These are phyloP conservation scores for Tetragonula clypearis DNA, from an alignment of 1,140 invertebrate genomes.

Conservation along the genomic window DNA sequence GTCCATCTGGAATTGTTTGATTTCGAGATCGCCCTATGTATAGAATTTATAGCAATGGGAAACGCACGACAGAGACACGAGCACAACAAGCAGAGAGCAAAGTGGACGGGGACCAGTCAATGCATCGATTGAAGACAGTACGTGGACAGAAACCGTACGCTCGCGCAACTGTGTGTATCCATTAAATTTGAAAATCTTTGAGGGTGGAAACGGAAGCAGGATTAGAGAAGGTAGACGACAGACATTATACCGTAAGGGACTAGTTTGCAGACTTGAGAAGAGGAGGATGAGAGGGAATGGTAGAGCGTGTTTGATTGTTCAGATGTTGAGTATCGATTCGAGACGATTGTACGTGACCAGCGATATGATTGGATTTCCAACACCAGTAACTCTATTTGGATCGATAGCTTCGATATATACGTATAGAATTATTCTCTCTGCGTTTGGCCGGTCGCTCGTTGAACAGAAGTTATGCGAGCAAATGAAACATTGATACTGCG, in stretches of 20 bases:
- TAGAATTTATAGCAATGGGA: background rate
- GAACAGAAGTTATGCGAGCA: background rate
- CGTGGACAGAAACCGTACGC: background rate
- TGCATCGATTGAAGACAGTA: background rate
- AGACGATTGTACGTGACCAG: slow-evolving; percentile 56
- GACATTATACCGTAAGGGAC: slow-evolving; percentile 27
- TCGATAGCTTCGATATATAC: slow-evolving; percentile 48
- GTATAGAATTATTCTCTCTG: slow-evolving; percentile 35
- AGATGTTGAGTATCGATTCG: slow-evolving; percentile 67
- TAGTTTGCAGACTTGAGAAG: slow-evolving; percentile 32
- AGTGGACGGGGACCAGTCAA: background rate
- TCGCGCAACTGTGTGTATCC: no score
- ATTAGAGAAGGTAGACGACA: background rate
- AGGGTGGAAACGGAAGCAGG: background rate
- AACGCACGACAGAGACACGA: background rate
- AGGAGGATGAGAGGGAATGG: slow-evolving; percentile 45
- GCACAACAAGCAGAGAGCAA: no score
- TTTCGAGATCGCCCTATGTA: background rate
- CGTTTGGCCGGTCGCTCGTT: background rate
- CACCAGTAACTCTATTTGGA: slow-evolving; percentile 57
- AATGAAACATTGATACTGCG: slow-evolving; percentile 22
- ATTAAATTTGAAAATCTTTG: slow-evolving; percentile 34
- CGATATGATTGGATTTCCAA: slow-evolving; percentile 64
- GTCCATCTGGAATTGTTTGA: no score
- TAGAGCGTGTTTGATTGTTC: slow-evolving; percentile 63